phyloP scores from a whole-genome alignment of 2,888 invertebrate genomes.

The Heliconius erato region DNA sequence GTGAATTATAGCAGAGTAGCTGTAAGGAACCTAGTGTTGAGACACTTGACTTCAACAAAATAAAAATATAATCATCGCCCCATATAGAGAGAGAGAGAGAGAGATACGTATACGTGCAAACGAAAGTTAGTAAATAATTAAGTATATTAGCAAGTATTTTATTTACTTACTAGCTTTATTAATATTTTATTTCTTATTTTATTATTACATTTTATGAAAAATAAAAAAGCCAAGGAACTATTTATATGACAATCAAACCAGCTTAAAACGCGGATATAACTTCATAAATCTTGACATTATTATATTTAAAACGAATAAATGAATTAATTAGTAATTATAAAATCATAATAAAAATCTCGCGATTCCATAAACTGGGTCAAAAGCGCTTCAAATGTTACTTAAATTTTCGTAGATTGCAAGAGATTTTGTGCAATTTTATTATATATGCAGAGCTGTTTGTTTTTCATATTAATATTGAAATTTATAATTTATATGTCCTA shows the following conservation, averaged over 20 bases:
- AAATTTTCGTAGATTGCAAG: conserved; percentile 20
- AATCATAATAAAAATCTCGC: conserved; percentile 22
- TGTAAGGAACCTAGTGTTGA: not conserved
- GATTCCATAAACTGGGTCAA: conserved; percentile 17
- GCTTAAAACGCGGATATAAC: not conserved
- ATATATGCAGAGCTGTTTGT: not conserved
- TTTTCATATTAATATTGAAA: conserved; percentile 9
- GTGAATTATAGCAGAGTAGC: not conserved
- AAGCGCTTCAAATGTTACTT: conserved; percentile 16
- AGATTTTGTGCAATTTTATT: conserved; percentile 8
- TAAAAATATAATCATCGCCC: too few species aligned
- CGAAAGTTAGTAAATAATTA: too few species aligned
- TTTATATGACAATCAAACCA: not conserved
- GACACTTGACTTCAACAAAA: too few species aligned
- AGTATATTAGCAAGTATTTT: too few species aligned
- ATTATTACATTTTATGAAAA: not conserved
- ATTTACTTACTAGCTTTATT: not conserved
- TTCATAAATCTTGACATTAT: conserved; percentile 25
- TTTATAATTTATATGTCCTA: not conserved
- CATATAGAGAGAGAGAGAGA: too few species aligned
- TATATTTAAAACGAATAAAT: conserved; percentile 24
- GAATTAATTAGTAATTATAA: conserved; percentile 22
- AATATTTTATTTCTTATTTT: not conserved
- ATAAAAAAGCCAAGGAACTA: not conserved
- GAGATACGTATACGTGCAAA: too few species aligned